Evolutionary conservation across 2,888 invertebrate genomes (phyloP), one percentile per base, ranked within the genome.

Genomic region (Leucania comma): DNA sequence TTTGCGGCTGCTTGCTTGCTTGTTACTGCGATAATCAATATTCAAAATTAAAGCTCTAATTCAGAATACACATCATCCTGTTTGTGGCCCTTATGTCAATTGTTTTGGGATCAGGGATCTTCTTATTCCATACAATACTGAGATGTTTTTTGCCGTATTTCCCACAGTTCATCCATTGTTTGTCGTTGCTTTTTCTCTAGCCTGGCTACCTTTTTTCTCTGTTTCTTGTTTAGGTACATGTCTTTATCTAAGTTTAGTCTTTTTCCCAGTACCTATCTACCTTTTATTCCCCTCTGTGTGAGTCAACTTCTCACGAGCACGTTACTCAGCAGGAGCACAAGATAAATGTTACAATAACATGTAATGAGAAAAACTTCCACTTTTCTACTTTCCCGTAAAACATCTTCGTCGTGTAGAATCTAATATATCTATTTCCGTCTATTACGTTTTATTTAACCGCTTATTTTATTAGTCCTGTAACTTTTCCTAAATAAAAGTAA

Each of bases 391-490:
- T 69, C 42, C 65, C 68, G 70, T 80, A 82, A 83, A 77, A 58
- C 68, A 75, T 84, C 68, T 85, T 75, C 80, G 68, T 80, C 73
- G 64, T 62, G 29, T 53, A 62, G 78, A 83, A 86, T 74, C 72
- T 73, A 85, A 84, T 84, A 81, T 38, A 42, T 17, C 42, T 42
- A 42, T 81, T 84, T 78, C 72, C 71, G 73, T 77, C 78, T 67
- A 67, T 60, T 70, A 70, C 84, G 86, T 87, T 88, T 88, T 86
- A 82, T 87, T 87, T 85, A 85, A 87, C 87, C 68, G 84, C 75
- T 83, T 80, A 83, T 83, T 29, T 80, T 75, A 62, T 75, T 73
- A 76, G 72, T 53, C 70, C 63, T 67, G 72, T 76, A 84, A 82
- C 80, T 83, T 66, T 4, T 71, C 73, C 79, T 80, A 82, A 88